Base-by-base conservation (phyloP, 2,113 vertebrate genomes). In the Typhlomys cinereus region DNA sequence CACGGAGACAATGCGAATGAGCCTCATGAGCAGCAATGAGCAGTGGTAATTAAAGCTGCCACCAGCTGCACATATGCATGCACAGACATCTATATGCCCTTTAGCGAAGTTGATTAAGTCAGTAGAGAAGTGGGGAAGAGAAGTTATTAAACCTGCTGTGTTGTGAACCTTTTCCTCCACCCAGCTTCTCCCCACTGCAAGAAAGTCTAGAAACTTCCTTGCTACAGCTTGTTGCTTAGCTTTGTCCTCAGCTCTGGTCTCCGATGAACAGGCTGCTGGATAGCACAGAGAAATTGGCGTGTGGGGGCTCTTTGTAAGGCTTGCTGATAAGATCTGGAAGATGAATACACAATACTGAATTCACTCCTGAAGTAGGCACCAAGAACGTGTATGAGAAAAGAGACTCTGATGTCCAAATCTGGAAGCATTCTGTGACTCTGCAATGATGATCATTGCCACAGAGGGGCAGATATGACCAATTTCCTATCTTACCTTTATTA, bases 1-100 rank as follows among this genome's bases (percentile, higher is more conserved):
- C 78, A 67, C 59, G 82, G 18, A 92, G 87, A 80, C 52, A 80
- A 67, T 69, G 80, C 79, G 79, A 89, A 57, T 73, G 84, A 97
- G 27, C 15, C 31, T 29, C 44, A 59, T n/a, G 29, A 89, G 87
- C 64, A 27, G 18, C 73, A 88, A 80, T 80, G 62, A 87, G 50
- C 0, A 2, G 6, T n/a, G 10, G 90, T 90, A 82, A 91, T 96
- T 79, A 96, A 59, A 94, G 17, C 64, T 36, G 21, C 34, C 90
- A 46, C 57, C 85, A 54, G 41, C 57, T 39, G 41, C 20, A 25
- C 39, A 52, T 8, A 86, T 18, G 57, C 31, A 17, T 18, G 41
- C 61, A 78, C 36, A 46, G 9, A 18, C 39, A 39, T 41, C n/a
- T 48, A 1, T 50, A 4, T 25, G 36, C n/a, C 54, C 48, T 81